A percentile compares a stretch with the other conserved stretches of the same genome.
These are phyloP conservation scores for Nothoprocta perdicaria DNA, from an alignment of 2,113 vertebrate species.

Conservation along the genomic window DNA sequence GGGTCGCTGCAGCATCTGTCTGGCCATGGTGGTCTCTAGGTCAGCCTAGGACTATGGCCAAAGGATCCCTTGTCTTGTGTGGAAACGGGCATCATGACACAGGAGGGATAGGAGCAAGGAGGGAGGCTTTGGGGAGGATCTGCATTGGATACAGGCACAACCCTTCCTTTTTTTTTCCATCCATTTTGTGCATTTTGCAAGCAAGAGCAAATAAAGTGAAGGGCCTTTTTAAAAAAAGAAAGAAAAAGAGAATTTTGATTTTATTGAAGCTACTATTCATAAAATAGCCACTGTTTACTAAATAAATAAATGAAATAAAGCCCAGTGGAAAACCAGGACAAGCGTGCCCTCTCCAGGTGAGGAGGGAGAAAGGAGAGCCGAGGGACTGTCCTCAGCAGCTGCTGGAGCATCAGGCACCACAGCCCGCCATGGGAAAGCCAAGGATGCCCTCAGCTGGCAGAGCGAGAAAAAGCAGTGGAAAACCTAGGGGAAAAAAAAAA, in stretches of 20 bases:
- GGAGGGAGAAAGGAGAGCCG: background rate
- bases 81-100: background rate
- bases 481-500: background rate
- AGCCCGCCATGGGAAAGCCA: slow-evolving; percentile 15
- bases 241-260: background rate
- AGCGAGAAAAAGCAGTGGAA: background rate
- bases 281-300: too few species aligned
- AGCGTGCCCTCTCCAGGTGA: slow-evolving; percentile 53
- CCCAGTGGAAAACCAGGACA: background rate
- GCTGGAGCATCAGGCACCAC: background rate
- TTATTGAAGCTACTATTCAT: background rate
- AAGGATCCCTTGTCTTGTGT: background rate
- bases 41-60: background rate
- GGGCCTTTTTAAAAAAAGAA: background rate
- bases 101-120: background rate
- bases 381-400: background rate
- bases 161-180: background rate
- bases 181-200: background rate
- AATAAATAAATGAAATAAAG: too few species aligned
- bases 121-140: background rate
- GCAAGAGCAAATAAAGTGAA: background rate
- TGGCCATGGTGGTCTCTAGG: accelerated
- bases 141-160: background rate
- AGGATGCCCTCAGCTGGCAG: slow-evolving; percentile 32
- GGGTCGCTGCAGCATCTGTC: background rate